Conservation (phyloP, 2,113 vertebrate species). For the Chionodraco myersi region DNA sequence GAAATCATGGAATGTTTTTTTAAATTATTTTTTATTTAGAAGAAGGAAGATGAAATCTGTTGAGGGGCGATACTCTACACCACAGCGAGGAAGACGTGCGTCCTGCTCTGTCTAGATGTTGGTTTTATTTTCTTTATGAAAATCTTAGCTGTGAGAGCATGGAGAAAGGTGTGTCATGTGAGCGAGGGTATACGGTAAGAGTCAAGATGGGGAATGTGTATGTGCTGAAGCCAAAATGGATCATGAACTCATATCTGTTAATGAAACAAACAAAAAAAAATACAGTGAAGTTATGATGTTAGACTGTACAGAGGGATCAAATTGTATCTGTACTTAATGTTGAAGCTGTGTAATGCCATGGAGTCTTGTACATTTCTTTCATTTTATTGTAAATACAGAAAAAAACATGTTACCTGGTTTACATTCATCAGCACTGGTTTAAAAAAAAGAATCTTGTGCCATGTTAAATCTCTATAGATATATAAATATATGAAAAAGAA, state of each 20-base stretch:
- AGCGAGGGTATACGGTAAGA: conserved; percentile 88
- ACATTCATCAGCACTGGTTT: conserved; percentile 93
- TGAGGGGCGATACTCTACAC: conserved; percentile 41
- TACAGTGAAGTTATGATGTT: conserved; percentile 87
- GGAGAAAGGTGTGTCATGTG: conserved; percentile 90
- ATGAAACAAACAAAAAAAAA: conserved; percentile 73
- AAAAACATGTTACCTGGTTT: conserved; percentile 87
- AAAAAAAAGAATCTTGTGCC: conserved; percentile 84
- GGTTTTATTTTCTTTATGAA: conserved; percentile 84
- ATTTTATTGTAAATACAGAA: conserved; percentile 95
- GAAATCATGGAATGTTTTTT: conserved; percentile 82
- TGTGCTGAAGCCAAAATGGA: conserved; percentile 88
- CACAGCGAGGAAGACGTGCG: conserved; percentile 40
- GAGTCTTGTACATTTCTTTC: conserved; percentile 96
- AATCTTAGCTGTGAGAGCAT: conserved; percentile 86
- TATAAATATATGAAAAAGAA: conserved; percentile 80
- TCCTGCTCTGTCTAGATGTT: conserved; percentile 87
- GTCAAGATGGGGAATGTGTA: conserved; percentile 81
- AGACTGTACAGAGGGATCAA: conserved; percentile 94
- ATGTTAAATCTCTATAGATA: conserved; percentile 86
- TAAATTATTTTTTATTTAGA: conserved; percentile 63
- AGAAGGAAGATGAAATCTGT: conserved; percentile 68
- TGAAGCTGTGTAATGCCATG: conserved; percentile 90
- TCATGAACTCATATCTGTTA: conserved; percentile 86
- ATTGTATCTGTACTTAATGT: conserved; percentile 92